phyloP scores from a whole-genome alignment of 2,113 vertebrate genomes.

The Cyrtonyx montezumae region DNA sequence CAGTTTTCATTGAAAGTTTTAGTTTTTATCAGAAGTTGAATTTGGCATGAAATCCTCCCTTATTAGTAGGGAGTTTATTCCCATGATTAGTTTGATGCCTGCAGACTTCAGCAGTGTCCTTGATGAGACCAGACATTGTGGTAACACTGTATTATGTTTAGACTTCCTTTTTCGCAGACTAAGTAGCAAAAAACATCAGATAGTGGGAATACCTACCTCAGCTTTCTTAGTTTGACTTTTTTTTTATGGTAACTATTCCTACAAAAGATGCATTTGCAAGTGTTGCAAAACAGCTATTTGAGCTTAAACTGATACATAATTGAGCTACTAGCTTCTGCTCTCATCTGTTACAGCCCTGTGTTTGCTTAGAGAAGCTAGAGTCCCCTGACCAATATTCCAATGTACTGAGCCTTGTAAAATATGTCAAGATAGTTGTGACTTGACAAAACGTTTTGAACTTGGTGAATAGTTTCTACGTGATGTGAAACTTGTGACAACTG shows the following conservation, averaged over 20 bases:
- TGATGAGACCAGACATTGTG: not conserved
- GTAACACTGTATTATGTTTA: not conserved
- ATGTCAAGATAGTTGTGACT: not conserved
- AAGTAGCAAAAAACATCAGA: not conserved
- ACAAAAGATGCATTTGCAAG: not conserved
- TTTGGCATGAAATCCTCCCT: not conserved
- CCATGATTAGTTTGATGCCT: not conserved
- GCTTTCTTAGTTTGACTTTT: not conserved
- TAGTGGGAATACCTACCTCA: not conserved
- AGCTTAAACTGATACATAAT: not conserved
- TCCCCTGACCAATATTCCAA: not conserved
- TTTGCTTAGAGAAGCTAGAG: not conserved
- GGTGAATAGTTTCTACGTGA: not conserved
- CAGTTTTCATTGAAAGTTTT: not conserved
- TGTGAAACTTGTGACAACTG: not conserved
- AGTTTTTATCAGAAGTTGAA: not conserved
- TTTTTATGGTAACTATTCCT: not conserved
- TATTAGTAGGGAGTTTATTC: not conserved
- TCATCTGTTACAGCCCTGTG: not conserved
- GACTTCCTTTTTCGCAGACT: not conserved
- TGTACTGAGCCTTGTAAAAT: not conserved
- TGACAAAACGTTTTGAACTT: not conserved
- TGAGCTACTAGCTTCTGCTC: not conserved
- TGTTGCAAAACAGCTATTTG: not conserved
- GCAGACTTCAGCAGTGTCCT: not conserved